Base-by-base conservation (phyloP, 2,888 invertebrate genomes). In the Heliconius cydno region DNA sequence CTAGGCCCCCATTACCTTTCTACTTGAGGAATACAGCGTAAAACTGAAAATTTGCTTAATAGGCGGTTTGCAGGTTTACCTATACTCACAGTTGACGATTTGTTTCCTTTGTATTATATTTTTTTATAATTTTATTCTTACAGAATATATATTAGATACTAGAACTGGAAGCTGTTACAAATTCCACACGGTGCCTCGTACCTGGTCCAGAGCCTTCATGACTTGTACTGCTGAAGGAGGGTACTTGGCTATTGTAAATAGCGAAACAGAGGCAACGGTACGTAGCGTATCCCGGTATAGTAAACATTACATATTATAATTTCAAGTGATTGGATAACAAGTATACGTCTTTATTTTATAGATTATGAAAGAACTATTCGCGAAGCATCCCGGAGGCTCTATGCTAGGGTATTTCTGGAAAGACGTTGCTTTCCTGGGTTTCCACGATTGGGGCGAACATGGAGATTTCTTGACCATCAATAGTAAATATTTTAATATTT, bases 131-230 rank as follows among this genome's bases (percentile, higher is more conserved):
- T 67, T 13, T 34, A 19, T 10, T 67, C 68, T 77, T 81, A 84
- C 84, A 92, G 92, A 81, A 41, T 92, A 92, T 80, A 73, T 4
- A 0, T 57, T 86, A 1, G 87, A 90, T 15, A 3, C 60, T 0
- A 81, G 86, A 19, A 91, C 91, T 0, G 85, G 87, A 2, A 88
- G 84, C 34, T 92, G 92, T 77, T 92, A 92, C 83, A 92, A 92
- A 82, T 89, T 90, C 82, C 91, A 91, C 82, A 80, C 76, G 1
- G 80, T 84, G 2, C 87, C 89, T 1, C 84, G 87, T 3, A 85
- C 85, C 6, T 92, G 89, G 87, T 84, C 87, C 0, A 83, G 88
- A 0, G 92, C 91, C 0, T 87, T 85, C 84, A 88, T 90, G 86
- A 82, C 88, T 1, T 92, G 92, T 71, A 79, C 85, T 3, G 89